Conservation (phyloP, 2,113 vertebrate genomes). For the Ammodramus savannarum region DNA sequence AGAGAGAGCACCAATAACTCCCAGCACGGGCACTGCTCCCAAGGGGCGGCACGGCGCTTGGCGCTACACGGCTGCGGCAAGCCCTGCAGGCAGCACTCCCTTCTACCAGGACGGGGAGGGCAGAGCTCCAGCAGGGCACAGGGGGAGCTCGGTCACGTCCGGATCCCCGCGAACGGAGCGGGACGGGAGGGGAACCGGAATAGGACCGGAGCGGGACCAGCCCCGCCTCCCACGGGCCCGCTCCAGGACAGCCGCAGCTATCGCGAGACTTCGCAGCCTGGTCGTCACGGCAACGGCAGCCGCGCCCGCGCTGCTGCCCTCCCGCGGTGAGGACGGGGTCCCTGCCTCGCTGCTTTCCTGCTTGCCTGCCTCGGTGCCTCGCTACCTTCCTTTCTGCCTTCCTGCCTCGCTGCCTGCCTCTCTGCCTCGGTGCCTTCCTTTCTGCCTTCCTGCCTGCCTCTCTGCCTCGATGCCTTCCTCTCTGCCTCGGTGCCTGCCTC, state of each 20-base stretch:
- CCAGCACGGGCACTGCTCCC: rapidly evolving
- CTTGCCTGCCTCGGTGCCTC: rapidly evolving
- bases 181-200: rapidly evolving
- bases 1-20: rapidly evolving
- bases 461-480: too few relatives aligned
- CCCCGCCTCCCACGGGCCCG: rapidly evolving
- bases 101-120: rapidly evolving
- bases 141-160: rapidly evolving
- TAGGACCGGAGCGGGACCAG: rapidly evolving
- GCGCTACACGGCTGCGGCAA: neutral
- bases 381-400: rapidly evolving
- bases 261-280: neutral
- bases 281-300: slow-evolving; percentile 25
- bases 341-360: rapidly evolving
- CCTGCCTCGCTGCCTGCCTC: neutral
- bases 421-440: too few relatives aligned
- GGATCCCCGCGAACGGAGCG: rapidly evolving
- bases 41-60: rapidly evolving
- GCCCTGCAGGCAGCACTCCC: neutral
- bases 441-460: too few relatives aligned
- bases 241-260: rapidly evolving
- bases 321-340: neutral
- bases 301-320: neutral
- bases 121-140: neutral
- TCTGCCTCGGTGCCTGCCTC: rapidly evolving